phyloP scores from a whole-genome alignment of 2,797 vertebrate genomes.

The Lacerta agilis region DNA sequence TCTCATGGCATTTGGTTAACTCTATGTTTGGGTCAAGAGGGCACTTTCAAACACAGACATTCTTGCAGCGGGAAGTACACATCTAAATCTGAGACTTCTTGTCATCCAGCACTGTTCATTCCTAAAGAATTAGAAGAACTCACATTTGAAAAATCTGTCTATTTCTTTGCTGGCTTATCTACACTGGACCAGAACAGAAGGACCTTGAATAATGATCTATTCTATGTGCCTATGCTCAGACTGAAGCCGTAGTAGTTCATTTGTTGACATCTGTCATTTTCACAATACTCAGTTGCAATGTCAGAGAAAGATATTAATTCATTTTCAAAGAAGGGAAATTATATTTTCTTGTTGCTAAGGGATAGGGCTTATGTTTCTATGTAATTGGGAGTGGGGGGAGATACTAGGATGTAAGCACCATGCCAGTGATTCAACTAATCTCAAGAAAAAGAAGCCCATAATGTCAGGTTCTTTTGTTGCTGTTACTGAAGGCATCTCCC shows the following conservation, averaged over 20 bases:
- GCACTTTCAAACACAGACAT: not conserved
- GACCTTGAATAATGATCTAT: not conserved
- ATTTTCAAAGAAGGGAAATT: not conserved
- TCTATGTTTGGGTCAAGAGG: not conserved
- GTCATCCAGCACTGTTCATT: not conserved
- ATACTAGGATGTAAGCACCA: too few species aligned
- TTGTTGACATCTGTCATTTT: constrained; percentile 8
- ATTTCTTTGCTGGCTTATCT: not conserved
- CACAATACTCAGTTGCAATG: not conserved
- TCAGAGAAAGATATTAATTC: not conserved
- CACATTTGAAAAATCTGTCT: not conserved
- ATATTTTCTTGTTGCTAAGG: constrained; percentile 12
- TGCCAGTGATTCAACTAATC: not conserved
- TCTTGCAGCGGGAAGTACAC: not conserved
- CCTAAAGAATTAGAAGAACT: not conserved
- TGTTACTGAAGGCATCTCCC: not conserved
- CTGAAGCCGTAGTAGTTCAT: too few species aligned
- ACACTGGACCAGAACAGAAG: not conserved
- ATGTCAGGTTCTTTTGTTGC: not conserved
- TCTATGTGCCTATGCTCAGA: not conserved
- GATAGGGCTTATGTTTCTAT: not conserved
- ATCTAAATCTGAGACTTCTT: not conserved
- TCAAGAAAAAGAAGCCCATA: not conserved
- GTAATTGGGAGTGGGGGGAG: too few species aligned
- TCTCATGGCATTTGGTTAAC: not conserved